Percentiles rank a stretch among this genome's conserved stretches.
Evolutionary conservation across 2,888 invertebrate species (phyloP).

Genomic region (Aphodius granarius): DNA sequence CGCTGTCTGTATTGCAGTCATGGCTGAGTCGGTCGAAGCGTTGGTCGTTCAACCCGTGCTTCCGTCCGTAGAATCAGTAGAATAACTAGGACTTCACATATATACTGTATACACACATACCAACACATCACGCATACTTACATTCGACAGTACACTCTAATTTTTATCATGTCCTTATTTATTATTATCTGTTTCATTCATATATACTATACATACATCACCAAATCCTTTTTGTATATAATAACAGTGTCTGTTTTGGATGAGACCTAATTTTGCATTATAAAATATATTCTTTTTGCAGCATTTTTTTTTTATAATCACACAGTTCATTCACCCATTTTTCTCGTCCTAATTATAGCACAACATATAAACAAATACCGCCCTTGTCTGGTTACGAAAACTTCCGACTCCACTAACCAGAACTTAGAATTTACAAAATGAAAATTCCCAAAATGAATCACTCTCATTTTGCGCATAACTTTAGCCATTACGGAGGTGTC

Average conservation of each 20-base stretch:
- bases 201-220: not conserved
- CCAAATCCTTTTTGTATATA: too few relatives aligned
- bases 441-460: too few relatives aligned
- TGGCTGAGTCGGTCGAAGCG: not conserved
- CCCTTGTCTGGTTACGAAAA: not conserved
- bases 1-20: not conserved
- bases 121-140: not conserved
- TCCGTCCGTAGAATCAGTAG: not conserved
- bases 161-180: not conserved
- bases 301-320: not conserved
- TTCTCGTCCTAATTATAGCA: not conserved
- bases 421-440: too few relatives aligned
- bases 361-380: not conserved
- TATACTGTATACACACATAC: not conserved
- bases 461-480: not conserved
- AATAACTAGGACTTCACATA: not conserved
- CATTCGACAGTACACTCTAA: not conserved
- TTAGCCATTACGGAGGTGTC: not conserved
- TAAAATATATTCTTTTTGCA: too few relatives aligned
- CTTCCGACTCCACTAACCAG: too few relatives aligned
- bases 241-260: too few relatives aligned
- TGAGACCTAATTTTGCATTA: too few relatives aligned
- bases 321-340: not conserved
- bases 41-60: not conserved
- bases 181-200: not conserved